Evolutionary conservation across 2,797 vertebrate species (phyloP).

Genomic region (Squalus acanthias): DNA sequence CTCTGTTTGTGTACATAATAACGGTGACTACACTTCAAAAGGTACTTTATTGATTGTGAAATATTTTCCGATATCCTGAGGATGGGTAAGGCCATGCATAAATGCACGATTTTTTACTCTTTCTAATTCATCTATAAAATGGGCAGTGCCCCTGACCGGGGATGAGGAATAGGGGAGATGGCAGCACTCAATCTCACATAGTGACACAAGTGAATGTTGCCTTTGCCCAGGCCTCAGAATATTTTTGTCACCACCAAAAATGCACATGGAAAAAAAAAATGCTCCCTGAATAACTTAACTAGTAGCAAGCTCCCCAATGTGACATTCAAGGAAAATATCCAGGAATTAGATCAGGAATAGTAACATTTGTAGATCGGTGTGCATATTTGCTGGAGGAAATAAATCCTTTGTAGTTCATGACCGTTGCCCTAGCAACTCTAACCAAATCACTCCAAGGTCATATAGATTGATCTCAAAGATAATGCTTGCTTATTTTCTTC

Average conservation of each 20-base stretch:
- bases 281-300: not conserved
- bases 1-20: not conserved
- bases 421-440: not conserved
- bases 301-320: not conserved
- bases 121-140: not conserved
- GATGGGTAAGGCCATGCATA: not conserved
- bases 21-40: not conserved
- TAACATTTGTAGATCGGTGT: not conserved
- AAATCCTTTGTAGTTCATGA: not conserved
- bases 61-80: not conserved
- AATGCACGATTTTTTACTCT: not conserved
- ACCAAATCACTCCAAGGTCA: not conserved
- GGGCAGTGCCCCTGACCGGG: too few species aligned
- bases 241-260: not conserved
- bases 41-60: not conserved
- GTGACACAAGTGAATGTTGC: not conserved
- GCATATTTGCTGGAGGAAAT: not conserved
- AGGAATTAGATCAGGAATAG: not conserved
- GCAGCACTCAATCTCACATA: not conserved
- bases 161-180: not conserved
- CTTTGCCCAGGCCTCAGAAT: not conserved
- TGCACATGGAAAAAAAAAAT: not conserved
- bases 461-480: not conserved
- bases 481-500: not conserved
- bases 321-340: not conserved